These are phyloP conservation scores for Sylvia atricapilla DNA, from an alignment of 2,113 vertebrate genomes.

Conservation along the genomic window DNA sequence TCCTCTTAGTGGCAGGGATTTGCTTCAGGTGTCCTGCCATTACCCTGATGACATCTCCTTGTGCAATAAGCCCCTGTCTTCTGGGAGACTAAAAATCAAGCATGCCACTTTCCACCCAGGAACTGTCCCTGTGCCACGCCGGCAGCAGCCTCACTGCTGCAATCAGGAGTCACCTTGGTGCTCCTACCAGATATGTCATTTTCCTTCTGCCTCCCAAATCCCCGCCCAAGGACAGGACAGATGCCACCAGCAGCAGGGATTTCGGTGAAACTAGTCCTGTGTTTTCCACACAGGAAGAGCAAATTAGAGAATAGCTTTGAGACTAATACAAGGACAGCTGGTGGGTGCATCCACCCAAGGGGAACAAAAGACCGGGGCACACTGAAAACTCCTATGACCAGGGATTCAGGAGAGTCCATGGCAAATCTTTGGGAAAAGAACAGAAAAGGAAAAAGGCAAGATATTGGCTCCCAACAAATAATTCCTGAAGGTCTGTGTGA, in stretches of 20 bases:
- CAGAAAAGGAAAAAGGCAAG: neutral
- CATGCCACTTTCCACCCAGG: accelerated
- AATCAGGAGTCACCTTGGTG: slow-evolving; percentile 20
- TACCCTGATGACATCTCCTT: neutral
- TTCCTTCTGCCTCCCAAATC: neutral
- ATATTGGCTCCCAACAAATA: neutral
- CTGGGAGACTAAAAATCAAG: neutral
- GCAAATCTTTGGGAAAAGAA: neutral
- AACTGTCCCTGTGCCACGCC: neutral
- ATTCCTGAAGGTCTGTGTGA: neutral
- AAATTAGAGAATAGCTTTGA: neutral
- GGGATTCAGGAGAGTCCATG: neutral
- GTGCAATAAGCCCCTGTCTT: neutral
- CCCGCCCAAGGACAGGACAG: neutral
- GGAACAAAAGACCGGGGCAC: neutral
- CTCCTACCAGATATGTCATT: neutral
- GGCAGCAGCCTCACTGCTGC: accelerated
- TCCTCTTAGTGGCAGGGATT: slow-evolving; percentile 45
- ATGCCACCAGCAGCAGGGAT: neutral
- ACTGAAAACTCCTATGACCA: neutral
- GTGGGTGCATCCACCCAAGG: accelerated
- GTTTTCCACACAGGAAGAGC: neutral
- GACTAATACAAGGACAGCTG: neutral
- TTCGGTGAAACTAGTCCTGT: neutral
- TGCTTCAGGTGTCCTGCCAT: slow-evolving; percentile 14